These are phyloP conservation scores for Mustela lutreola DNA, from an alignment of 2,113 vertebrate genomes.

Conservation along the genomic window DNA sequence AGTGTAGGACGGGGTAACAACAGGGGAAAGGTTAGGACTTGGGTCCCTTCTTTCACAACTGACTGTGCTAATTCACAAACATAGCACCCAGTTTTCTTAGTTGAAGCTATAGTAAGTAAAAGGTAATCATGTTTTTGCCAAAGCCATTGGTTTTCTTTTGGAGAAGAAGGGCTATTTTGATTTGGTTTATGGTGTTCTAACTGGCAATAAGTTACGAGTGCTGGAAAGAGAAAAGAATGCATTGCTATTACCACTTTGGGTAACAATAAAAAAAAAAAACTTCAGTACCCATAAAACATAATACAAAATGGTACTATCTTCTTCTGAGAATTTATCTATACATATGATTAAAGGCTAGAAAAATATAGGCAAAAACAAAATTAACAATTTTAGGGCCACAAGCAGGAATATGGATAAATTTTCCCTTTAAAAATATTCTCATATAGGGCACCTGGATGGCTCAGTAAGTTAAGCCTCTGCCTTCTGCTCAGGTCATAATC, in stretches of 20 bases:
- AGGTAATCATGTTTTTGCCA: not conserved
- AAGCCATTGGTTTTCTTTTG: not conserved
- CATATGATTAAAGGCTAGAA: not conserved
- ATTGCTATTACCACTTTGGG: not conserved
- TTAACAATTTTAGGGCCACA: not conserved
- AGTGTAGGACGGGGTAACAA: not conserved
- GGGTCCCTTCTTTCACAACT: not conserved
- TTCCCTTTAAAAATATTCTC: not conserved
- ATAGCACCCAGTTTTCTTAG: not conserved
- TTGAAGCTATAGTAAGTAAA: not conserved
- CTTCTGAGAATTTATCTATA: not conserved
- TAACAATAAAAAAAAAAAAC: not conserved
- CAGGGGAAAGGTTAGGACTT: not conserved
- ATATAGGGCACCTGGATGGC: too few species aligned
- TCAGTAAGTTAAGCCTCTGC: too few species aligned
- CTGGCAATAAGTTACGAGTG: not conserved
- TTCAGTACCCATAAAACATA: not conserved
- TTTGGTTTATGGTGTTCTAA: not conserved
- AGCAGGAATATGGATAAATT: not conserved
- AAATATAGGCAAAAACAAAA: not conserved
- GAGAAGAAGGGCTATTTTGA: not conserved
- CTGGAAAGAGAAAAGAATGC: not conserved
- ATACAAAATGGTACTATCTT: not conserved
- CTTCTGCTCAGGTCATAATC: too few species aligned
- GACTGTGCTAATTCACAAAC: slow-evolving; percentile 20